Base-by-base conservation (phyloP, 2,797 vertebrate species). In the Lepilemur septentrionalis region DNA sequence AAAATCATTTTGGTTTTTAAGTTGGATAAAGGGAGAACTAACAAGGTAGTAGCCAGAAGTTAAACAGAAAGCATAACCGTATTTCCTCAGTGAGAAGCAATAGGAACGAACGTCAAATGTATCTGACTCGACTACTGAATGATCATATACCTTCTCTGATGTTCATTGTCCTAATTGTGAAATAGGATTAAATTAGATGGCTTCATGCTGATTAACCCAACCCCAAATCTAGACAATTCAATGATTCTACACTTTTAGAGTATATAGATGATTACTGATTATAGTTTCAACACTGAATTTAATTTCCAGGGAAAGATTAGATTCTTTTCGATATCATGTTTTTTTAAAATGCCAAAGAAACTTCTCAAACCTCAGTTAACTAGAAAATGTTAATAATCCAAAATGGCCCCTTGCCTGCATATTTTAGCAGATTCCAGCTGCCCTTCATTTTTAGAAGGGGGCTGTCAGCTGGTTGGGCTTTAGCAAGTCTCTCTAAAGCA, bases 371-470 rank as follows among this genome's bases (percentile, higher is more conserved):
- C 14, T 89, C 52, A 81, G 67, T n/a, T 92, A 91, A 88, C 10
- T 82, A 63, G 20, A 85, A 80, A 90, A 65, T 63, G 63, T 61
- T 95, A 61, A 12, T 93, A 65, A 95, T 81, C 80, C 72, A 88
- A 43, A 78, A 67, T 17, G 84, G n/a, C 4, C 30, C 25, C 8
- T 72, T 13, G 35, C 4, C 59, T 55, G 3, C 69, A 52, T 46
- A 67, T n/a, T 79, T 80, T 35, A 72, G 28, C 32, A 48, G 12
- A 38, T 43, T 67, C 18, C 5, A 5, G 9, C 8, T 55, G 90
- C 48, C 32, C 13, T 13, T 18, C 1, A 50, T 30, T 86, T 80
- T 61, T 32, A 63, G 17, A 25, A 89, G 28, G 6, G 38, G 1
- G 8, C 52, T 69, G 18, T 32, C 4, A 28, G 13, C 22, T 86